These are phyloP conservation scores for Morone saxatilis DNA, from an alignment of 2,113 vertebrate genomes.

Conservation along the genomic window DNA sequence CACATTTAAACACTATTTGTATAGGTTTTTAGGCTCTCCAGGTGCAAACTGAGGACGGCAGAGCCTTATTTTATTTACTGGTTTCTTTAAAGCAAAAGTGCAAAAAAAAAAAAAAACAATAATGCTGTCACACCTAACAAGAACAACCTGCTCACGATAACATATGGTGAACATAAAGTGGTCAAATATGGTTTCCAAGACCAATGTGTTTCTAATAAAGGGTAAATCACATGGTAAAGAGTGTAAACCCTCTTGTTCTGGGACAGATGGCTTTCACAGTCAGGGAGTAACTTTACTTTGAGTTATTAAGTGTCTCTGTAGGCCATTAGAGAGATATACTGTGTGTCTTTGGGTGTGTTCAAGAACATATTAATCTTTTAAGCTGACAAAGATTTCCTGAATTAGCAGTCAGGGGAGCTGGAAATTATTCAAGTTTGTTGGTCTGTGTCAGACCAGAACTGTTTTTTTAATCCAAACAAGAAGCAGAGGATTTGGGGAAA, in stretches of 20 bases:
- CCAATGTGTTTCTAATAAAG: conserved; percentile 10
- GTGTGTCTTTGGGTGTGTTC: conserved; percentile 12
- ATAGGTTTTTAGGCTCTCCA: not conserved
- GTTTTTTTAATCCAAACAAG: conserved; percentile 4
- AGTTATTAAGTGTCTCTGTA: not conserved
- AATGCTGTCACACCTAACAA: not conserved
- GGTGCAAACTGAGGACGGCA: not conserved
- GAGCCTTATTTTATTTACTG: not conserved
- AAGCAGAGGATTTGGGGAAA: no score
- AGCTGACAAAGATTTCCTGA: conserved; percentile 23
- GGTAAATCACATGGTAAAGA: not conserved
- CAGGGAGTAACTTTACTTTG: conserved; percentile 1
- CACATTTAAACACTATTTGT: not conserved
- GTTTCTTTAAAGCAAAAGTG: not conserved
- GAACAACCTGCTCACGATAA: not conserved
- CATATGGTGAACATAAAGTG: not conserved
- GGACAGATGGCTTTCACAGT: not conserved
- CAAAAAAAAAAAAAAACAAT: not conserved
- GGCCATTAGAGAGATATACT: not conserved
- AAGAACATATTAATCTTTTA: conserved; percentile 14
- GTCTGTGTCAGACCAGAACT: not conserved
- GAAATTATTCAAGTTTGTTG: not conserved
- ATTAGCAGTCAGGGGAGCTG: not conserved
- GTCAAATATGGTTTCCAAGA: not conserved
- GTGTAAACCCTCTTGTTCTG: not conserved